Base-by-base conservation (phyloP, 2,113 vertebrate species). In the Ciconia boyciana region DNA sequence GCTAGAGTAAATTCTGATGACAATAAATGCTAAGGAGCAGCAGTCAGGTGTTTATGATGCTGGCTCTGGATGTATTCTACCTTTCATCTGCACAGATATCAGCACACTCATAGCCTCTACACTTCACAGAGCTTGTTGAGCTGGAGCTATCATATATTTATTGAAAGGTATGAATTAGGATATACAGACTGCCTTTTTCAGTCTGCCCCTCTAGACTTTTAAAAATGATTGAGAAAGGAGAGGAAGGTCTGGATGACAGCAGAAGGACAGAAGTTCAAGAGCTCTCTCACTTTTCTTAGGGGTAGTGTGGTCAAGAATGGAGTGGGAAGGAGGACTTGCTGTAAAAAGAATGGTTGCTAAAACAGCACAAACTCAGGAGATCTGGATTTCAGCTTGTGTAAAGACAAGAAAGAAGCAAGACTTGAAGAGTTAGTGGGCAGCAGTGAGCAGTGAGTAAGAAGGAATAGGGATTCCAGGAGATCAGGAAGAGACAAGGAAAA, bases 1-100 rank as follows among this genome's bases (percentile, higher is more conserved):
- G 90, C 95, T 76, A 65, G 61, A 60, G 28, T 65, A 88, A 93
- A 69, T 82, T 87, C 74, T 66, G 75, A 89, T 24, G 46, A 85
- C 44, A 91, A 74, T 31, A 95, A 84, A 79, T 39, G 34, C 70
- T 52, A 61, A 72, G 49, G 20, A 68, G 24, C n/a, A 89, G 52
- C 55, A 89, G 34, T 74, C 31, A 57, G 62, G 39, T 55, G 48
- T 49, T 71, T 43, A 48, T 72, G 25, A 49, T 80, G 24, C 54
- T 11, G 16, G 18, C 43, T 64, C 34, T 90, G 86, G 31, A 71
- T 49, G 29, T 34, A 79, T 74, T 78, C 58, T 93, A 44, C 11
- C 39, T 72, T 89, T 76, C 0, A 1, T 8, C 17, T 61, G 41
- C 24, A 16, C 36, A 61, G 51, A 8, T 39, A 78, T 5, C 60